Evolutionary conservation across 2,113 vertebrate species (phyloP).

Genomic region (Alexandromys fortis): DNA sequence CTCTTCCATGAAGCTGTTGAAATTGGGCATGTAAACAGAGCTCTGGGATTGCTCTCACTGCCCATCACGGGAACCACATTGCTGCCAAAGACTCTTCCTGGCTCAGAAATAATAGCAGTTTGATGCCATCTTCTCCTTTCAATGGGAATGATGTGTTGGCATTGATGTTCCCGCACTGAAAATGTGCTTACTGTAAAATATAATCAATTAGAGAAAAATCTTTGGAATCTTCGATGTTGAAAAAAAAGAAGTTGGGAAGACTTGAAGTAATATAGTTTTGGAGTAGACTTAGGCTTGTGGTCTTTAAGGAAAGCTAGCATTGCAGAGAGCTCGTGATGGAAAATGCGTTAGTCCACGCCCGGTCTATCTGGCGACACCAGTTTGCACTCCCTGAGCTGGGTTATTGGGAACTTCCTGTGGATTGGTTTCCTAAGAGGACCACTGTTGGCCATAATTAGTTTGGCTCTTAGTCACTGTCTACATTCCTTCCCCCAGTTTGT

Average conservation of each 20-base stretch:
- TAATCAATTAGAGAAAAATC: background rate
- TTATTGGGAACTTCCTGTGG: background rate
- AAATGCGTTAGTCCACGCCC: background rate
- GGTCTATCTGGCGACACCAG: background rate
- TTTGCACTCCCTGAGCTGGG: background rate
- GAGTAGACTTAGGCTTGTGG: background rate
- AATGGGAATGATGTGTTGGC: background rate
- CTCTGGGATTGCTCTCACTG: background rate
- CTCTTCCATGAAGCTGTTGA: background rate
- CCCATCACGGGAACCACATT: background rate
- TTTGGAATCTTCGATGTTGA: background rate
- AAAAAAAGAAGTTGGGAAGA: background rate
- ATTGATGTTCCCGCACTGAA: background rate
- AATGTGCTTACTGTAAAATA: conserved; percentile 24
- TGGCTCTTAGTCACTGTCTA: background rate
- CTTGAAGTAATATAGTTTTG: background rate
- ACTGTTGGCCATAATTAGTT: background rate
- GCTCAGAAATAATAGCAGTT: background rate
- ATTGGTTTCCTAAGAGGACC: background rate
- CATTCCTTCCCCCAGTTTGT: background rate
- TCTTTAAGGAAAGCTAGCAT: background rate
- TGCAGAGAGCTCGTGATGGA: background rate
- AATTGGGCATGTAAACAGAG: background rate
- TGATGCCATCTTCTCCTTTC: conserved; percentile 23
- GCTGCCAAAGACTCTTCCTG: background rate